These are phyloP conservation scores for Cacatua alba DNA, from an alignment of 2,113 vertebrate genomes.

Conservation along the genomic window DNA sequence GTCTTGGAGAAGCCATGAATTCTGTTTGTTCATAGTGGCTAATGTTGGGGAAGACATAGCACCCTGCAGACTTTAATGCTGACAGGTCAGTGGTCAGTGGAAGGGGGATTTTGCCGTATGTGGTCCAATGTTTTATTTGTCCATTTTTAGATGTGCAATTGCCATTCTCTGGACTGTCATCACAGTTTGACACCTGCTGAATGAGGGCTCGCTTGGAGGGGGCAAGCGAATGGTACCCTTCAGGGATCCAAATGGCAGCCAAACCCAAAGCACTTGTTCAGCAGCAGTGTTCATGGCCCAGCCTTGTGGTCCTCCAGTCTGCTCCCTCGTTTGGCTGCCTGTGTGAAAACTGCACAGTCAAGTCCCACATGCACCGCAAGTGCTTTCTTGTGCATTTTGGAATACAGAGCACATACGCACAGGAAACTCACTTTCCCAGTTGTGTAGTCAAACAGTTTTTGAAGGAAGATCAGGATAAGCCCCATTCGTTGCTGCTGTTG, in stretches of 20 bases:
- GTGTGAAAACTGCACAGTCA: not conserved
- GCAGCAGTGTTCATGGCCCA: not conserved
- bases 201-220: not conserved
- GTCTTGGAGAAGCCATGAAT: not conserved
- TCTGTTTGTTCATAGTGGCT: not conserved
- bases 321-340: not conserved
- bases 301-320: not conserved
- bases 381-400: not conserved
- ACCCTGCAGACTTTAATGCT: not conserved
- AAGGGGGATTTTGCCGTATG: not conserved
- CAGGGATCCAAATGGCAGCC: not conserved
- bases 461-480: not conserved
- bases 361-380: not conserved
- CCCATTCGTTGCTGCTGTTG: not conserved
- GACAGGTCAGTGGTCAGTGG: not conserved
- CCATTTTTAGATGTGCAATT: not conserved
- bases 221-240: not conserved
- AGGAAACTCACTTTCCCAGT: not conserved
- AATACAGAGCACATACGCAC: not conserved
- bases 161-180: not conserved
- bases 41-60: not conserved
- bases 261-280: not conserved
- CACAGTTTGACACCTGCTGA: not conserved
- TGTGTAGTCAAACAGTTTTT: not conserved
- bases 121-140: not conserved